These are phyloP conservation scores for Heliconius melpomene DNA, from an alignment of 1,140 invertebrate species.

Conservation along the genomic window DNA sequence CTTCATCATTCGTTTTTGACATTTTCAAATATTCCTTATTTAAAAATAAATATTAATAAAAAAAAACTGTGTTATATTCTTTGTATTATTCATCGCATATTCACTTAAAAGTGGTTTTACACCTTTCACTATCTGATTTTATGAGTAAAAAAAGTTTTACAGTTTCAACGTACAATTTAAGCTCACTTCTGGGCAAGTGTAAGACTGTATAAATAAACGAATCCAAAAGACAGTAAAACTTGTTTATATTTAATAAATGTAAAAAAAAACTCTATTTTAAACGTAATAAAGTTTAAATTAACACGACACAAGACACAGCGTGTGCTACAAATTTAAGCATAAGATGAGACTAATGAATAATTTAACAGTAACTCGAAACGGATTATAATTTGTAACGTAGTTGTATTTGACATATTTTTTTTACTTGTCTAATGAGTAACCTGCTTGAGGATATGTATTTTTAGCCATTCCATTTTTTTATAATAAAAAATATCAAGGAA, in stretches of 20 bases:
- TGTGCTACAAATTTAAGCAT: constrained; percentile 1
- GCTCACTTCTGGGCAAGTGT: not conserved
- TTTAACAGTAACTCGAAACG: constrained; percentile 16
- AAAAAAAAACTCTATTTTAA: not conserved
- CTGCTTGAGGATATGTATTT: not conserved
- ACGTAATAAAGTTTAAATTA: not conserved
- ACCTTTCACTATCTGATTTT: not conserved
- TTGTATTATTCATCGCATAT: not conserved
- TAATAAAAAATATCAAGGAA: too few relatives aligned
- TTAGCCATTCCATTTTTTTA: not conserved
- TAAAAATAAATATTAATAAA: not conserved
- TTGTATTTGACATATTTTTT: constrained; percentile 16
- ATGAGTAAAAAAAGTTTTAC: not conserved
- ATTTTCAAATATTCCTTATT: not conserved
- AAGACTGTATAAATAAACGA: not conserved
- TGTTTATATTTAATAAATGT: not conserved
- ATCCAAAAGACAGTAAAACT: not conserved
- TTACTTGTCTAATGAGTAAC: not conserved
- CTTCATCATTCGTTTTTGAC: too few relatives aligned
- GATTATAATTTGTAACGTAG: constrained; percentile 3
- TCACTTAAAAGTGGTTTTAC: not conserved
- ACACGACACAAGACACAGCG: not conserved
- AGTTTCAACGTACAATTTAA: not conserved
- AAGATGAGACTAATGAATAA: constrained; percentile 24
- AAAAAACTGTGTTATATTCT: not conserved